A percentile compares a stretch with the other conserved stretches of the same genome.
phyloP scores from a whole-genome alignment of 2,888 invertebrate genomes.

The Nemoura dubitans region DNA sequence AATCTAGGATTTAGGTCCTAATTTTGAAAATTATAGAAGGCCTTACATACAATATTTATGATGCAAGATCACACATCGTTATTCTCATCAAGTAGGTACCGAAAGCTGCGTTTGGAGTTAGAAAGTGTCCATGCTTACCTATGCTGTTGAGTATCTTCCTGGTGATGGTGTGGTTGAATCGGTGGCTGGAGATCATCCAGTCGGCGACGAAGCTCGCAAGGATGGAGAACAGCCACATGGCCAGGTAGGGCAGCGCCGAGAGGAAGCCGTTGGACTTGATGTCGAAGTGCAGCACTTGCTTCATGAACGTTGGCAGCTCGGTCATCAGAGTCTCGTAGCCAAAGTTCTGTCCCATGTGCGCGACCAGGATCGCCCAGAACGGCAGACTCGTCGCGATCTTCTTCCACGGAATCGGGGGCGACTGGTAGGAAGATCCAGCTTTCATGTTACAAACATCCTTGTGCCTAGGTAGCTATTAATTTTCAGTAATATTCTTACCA shows the following conservation, averaged over 20 bases:
- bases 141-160: conserved; percentile 87
- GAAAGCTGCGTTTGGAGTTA: no score
- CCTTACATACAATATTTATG: no score
- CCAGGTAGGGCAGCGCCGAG: conserved; percentile 83
- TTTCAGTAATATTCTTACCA: no score
- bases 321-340: conserved; percentile 92
- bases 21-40: no score
- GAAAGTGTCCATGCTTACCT: no score
- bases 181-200: conserved; percentile 80
- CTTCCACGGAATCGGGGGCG: conserved; percentile 86
- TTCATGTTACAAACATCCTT: no score
- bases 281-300: conserved; percentile 85
- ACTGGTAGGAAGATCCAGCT: no score
- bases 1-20: no score
- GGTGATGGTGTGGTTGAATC: conserved; percentile 77
- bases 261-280: conserved; percentile 64
- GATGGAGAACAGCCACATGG: conserved; percentile 92
- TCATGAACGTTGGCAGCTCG: conserved; percentile 89
- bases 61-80: no score
- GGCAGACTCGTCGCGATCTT: conserved; percentile 79
- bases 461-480: no score
- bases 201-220: conserved; percentile 84
- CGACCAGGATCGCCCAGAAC: conserved; percentile 90
- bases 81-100: no score
- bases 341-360: conserved; percentile 91